These are phyloP conservation scores for Octonoba sinensis DNA, from an alignment of 2,888 invertebrate genomes.

Conservation along the genomic window DNA sequence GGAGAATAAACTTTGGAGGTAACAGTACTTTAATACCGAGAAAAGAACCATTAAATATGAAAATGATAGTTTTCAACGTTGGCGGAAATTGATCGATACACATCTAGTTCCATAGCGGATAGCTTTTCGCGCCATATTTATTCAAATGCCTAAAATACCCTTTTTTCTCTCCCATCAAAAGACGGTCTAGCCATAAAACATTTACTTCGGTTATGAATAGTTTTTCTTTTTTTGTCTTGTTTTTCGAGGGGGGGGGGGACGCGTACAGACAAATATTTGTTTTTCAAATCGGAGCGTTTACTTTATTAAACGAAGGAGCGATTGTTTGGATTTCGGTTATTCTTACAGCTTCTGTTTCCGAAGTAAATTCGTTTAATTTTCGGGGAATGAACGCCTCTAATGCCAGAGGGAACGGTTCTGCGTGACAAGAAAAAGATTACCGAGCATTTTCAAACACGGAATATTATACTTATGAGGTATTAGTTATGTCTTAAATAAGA, in stretches of 20 bases:
- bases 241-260: background rate
- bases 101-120: constrained; percentile 44
- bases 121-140: constrained; percentile 62
- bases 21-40: constrained; percentile 63
- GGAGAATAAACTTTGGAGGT: constrained; percentile 60
- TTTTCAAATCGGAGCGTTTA: constrained; percentile 50
- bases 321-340: constrained; percentile 39
- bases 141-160: constrained; percentile 47
- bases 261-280: constrained; percentile 54
- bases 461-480: background rate
- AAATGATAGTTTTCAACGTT: constrained; percentile 61
- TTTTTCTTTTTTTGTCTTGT: constrained; percentile 13
- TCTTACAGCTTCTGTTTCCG: constrained; percentile 32
- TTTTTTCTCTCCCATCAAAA: constrained; percentile 44
- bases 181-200: constrained; percentile 53
- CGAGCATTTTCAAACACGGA: constrained; percentile 26
- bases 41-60: constrained; percentile 64
- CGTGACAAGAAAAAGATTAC: background rate
- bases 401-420: constrained; percentile 6
- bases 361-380: constrained; percentile 37
- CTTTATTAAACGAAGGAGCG: constrained; percentile 48
- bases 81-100: constrained; percentile 61
- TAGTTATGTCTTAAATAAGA: no score
- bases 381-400: background rate
- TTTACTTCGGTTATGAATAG: constrained; percentile 52